Percentiles rank a stretch among this genome's conserved stretches.
These are phyloP conservation scores for Thripadectes ignobilis DNA, from an alignment of 2,797 vertebrate genomes.

Conservation along the genomic window DNA sequence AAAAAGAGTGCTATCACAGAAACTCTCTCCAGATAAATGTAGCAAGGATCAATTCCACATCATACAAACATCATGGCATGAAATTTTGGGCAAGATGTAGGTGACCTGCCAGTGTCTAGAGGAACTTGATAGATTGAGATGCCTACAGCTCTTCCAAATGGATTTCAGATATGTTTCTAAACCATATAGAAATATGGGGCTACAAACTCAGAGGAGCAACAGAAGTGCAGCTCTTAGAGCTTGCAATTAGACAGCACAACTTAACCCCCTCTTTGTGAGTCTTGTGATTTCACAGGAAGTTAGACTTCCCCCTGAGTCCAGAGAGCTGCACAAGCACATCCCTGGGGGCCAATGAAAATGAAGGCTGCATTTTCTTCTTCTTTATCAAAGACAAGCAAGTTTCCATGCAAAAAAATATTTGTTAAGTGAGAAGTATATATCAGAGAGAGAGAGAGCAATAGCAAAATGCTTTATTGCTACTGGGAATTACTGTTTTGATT, in stretches of 20 bases:
- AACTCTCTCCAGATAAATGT: not conserved
- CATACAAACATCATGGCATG: not conserved
- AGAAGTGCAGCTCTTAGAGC: not conserved
- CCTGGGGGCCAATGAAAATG: not conserved
- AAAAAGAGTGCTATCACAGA: not conserved
- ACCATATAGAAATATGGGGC: not conserved
- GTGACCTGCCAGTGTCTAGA: not conserved
- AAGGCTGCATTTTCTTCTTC: not conserved
- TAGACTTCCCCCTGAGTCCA: not conserved
- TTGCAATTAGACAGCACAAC: not conserved
- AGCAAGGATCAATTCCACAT: not conserved
- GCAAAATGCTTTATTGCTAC: constrained; percentile 4
- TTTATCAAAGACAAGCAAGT: not conserved
- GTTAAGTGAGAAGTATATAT: not conserved
- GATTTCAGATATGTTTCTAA: not conserved
- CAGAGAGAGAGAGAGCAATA: not conserved
- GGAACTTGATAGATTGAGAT: not conserved
- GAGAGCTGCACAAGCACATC: not conserved
- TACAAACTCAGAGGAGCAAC: not conserved
- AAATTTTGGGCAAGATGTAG: not conserved
- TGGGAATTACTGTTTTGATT: not conserved
- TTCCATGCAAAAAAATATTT: not conserved
- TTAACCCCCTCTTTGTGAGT: not conserved
- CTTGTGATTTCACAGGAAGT: not conserved
- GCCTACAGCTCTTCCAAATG: not conserved